Evolutionary conservation across 2,888 invertebrate species (phyloP), one percentile per base, ranked within the genome.

Genomic region (Disparrhopalites patrizii): DNA sequence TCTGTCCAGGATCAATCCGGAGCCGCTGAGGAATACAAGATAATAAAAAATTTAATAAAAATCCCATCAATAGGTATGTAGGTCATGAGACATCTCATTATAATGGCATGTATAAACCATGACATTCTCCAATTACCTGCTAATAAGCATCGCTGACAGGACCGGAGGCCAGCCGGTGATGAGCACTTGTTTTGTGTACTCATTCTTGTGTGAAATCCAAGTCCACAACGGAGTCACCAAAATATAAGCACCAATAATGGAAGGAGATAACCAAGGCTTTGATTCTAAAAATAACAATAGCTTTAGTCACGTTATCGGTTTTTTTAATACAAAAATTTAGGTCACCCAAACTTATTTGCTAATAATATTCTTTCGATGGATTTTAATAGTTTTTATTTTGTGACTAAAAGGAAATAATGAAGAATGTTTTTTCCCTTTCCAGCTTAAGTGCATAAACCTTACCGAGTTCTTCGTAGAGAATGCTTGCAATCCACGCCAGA

Each of bases 101-200:
- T n/a, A n/a, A n/a, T n/a, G n/a, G n/a, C n/a, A n/a, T n/a, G n/a
- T n/a, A n/a, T n/a, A n/a, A n/a, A 10, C 5, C 47, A 25, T 33
- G 18, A 47, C 18, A n/a, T 52, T 38, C 40, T 5, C 25, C 8
- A 47, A 86, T 81, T 80, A 85, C 85, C 85, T 89, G 82, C 88
- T 88, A 72, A 90, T 89, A 47, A 88, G 77, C 89, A 90, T 90
- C n/a, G 90, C 89, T 64, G 85, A 83, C 76, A 90, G 84, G 7
- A 90, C 88, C 0, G 90, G 90, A 1, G 85, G 84, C 90, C 90
- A 90, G 15, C 90, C 90, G 65, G 84, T 82, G 75, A 85, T 85
- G 4, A 91, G 81, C 1, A 90, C 89, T 69, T 86, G 84, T 67
- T 83, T 81, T 1, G 88, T 88, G 77, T 86, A 86, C 67, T 84